Evolutionary conservation across 2,113 vertebrate species (phyloP), one percentile per base, ranked within the genome.

Genomic region (Arenaria interpres): DNA sequence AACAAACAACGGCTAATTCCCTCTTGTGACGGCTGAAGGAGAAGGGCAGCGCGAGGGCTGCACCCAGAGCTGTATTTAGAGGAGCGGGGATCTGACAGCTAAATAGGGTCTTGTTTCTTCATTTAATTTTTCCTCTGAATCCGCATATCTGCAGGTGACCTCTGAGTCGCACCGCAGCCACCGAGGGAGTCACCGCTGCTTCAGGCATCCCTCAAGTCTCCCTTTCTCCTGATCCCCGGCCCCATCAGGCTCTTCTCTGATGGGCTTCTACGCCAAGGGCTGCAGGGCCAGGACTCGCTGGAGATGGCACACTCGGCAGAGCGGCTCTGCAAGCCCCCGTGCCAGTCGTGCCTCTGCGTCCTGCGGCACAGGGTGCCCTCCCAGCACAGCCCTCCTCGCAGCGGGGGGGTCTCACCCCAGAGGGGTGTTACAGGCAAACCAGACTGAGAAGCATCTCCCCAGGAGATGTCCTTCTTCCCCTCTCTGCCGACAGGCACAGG

Each of bases 271-370:
- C 0, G 39, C 32, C 0, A 1, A 33, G 78, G 53, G 45, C 48
- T 21, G 10, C 56, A 50, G 68, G 64, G 8, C 27, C 19, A 14
- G 73, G 46, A 12, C 48, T 14, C 3, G 1, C 33, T 48, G 45
- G 64, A 21, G 45, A 4, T 0, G 0, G 6, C 10, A 33, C 1
- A 2, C 25, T 14, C n/a, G 4, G 3, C 37, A 30, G n/a, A 75
- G 67, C 43, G 3, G 48, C 63, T 77, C 53, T 4, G 2, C 28
- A 15, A 51, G 50, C 66, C 18, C 2, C 33, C 2, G 1, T 30
- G 43, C 35, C 67, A 46, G 27, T 18, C 27, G 1, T 5, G 41
- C 30, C 48, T 39, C 74, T 0, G 0, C 1, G 0, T 57, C 30
- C 63, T 51, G 41, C 12, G 3, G 12, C 30, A 8, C 45, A 8